phyloP scores from a whole-genome alignment of 2,113 vertebrate species.

The Antigone vipio region DNA sequence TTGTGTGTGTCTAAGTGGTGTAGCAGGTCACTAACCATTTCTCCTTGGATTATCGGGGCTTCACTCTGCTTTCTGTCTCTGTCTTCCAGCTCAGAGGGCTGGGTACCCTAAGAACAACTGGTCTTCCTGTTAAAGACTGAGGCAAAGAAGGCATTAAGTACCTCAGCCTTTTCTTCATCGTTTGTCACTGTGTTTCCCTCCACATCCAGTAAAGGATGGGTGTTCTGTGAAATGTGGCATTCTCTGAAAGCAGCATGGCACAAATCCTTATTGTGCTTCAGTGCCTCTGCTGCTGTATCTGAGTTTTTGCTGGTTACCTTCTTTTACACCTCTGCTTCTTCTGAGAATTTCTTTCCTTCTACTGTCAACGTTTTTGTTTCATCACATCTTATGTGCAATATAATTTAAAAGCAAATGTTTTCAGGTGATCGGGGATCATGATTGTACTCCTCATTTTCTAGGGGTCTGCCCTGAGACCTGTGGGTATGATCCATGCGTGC shows the following conservation, averaged over 20 bases:
- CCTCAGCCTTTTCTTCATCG: not conserved
- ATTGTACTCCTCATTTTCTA: not conserved
- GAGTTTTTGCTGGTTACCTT: not conserved
- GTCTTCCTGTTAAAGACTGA: not conserved
- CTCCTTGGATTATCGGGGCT: not conserved
- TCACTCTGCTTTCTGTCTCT: not conserved
- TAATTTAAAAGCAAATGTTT: not conserved
- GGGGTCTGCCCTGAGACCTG: not conserved
- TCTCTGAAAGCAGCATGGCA: not conserved
- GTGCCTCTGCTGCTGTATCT: not conserved
- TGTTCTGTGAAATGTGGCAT: not conserved
- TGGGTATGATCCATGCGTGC: not conserved
- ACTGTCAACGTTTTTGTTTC: not conserved
- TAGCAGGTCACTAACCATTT: not conserved
- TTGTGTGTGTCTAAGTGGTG: not conserved
- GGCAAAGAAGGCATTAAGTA: not conserved
- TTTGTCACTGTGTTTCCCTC: not conserved
- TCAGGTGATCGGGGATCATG: not conserved
- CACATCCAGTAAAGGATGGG: not conserved
- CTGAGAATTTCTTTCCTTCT: not conserved
- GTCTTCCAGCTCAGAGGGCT: not conserved
- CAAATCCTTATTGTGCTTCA: not conserved
- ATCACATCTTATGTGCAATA: not conserved
- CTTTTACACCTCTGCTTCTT: not conserved
- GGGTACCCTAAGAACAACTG: not conserved